Percentiles rank a stretch among this genome's conserved stretches.
Evolutionary conservation across 2,113 vertebrate species (phyloP).

Genomic region (Pyrgilauda ruficollis): DNA sequence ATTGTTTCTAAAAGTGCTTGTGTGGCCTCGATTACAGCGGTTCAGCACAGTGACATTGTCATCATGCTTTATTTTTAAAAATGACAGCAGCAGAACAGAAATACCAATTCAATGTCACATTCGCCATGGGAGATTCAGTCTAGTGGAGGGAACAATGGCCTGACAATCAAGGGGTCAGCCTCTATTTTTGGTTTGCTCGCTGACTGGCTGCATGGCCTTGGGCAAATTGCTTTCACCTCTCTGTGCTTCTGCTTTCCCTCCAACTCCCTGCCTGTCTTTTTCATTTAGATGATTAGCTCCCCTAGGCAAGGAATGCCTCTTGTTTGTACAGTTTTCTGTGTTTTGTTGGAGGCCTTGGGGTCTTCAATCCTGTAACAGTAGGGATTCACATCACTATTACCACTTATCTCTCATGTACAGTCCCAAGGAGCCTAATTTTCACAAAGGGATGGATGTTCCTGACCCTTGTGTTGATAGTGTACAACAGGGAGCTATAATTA

Average conservation of each 20-base stretch:
- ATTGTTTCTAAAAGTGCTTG: neutral
- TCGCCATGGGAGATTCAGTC: neutral
- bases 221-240: slow-evolving; percentile 50
- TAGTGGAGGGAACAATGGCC: slow-evolving; percentile 36
- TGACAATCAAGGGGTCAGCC: slow-evolving; percentile 41
- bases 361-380: neutral
- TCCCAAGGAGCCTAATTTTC: neutral
- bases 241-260: neutral
- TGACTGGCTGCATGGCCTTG: neutral
- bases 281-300: slow-evolving; percentile 28
- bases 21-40: neutral
- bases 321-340: slow-evolving; percentile 3
- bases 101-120: slow-evolving; percentile 41
- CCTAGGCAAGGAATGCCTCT: slow-evolving; percentile 14
- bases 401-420: neutral
- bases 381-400: neutral
- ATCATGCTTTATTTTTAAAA: slow-evolving; percentile 29
- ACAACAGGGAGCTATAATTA: neutral
- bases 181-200: slow-evolving; percentile 8
- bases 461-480: neutral
- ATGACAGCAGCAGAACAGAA: slow-evolving; percentile 19
- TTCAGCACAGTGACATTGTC: neutral
- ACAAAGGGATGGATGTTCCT: neutral
- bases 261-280: slow-evolving; percentile 41
- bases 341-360: neutral